Evolutionary conservation across 2,888 invertebrate species (phyloP).

Genomic region (Ochropacha duplaris): DNA sequence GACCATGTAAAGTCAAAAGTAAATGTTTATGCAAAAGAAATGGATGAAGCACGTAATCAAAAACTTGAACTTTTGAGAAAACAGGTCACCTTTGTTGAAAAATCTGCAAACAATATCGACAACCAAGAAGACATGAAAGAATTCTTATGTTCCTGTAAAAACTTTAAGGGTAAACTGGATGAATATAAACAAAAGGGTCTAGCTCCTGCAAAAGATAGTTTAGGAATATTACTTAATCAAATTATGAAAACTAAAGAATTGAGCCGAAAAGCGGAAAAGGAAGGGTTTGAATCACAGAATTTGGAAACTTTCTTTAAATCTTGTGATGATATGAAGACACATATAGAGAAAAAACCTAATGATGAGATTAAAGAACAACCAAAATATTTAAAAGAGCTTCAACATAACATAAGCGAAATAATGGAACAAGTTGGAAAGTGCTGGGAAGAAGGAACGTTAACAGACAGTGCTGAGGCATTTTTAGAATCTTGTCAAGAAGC

Average conservation of each 20-base stretch:
- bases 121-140: slow-evolving; percentile 25
- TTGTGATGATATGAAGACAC: slow-evolving; percentile 40
- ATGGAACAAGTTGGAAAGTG: slow-evolving; percentile 34
- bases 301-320: slow-evolving; percentile 39
- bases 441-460: slow-evolving; percentile 29
- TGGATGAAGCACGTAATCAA: slow-evolving; percentile 10
- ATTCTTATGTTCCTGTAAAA: slow-evolving; percentile 37
- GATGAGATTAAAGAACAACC: slow-evolving; percentile 10
- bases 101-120: slow-evolving; percentile 24
- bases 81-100: slow-evolving; percentile 29
- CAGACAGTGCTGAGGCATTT: slow-evolving; percentile 35
- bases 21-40: slow-evolving; percentile 16
- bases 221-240: slow-evolving; percentile 27
- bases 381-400: slow-evolving; percentile 25
- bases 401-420: slow-evolving; percentile 34
- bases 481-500: slow-evolving; percentile 31
- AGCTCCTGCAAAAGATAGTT: slow-evolving; percentile 4
- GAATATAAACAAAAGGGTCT: slow-evolving; percentile 17
- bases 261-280: slow-evolving; percentile 33
- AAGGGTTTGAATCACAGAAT: slow-evolving; percentile 33
- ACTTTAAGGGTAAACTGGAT: slow-evolving; percentile 37
- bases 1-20: slow-evolving; percentile 35
- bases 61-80: slow-evolving; percentile 28
- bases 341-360: slow-evolving; percentile 15
- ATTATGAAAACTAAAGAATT: slow-evolving; percentile 36